Percentiles rank a stretch among this genome's conserved stretches.
phyloP scores from a whole-genome alignment of 1,140 invertebrate genomes.

The Chlorops oryzae region DNA sequence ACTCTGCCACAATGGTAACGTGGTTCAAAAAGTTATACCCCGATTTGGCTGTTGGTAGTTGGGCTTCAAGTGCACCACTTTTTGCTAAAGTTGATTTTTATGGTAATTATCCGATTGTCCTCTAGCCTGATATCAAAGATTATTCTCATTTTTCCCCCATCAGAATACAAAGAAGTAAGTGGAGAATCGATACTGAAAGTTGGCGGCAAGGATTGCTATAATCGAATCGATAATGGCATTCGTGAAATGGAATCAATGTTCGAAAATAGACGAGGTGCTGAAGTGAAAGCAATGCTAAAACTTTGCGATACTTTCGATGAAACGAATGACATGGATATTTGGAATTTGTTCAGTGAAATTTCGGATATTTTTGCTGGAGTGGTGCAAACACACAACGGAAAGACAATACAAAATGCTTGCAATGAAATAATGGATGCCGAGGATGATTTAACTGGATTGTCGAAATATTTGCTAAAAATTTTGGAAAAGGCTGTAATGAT shows the following conservation, averaged over 20 bases:
- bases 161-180: slow-evolving; percentile 34
- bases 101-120: slow-evolving; percentile 1
- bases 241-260: slow-evolving; percentile 48
- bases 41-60: slow-evolving; percentile 58
- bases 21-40: slow-evolving; percentile 76
- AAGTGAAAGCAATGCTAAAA: slow-evolving; percentile 41
- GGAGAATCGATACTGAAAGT: slow-evolving; percentile 23
- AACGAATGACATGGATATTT: slow-evolving; percentile 37
- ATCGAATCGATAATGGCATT: slow-evolving; percentile 52
- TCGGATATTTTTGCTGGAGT: slow-evolving; percentile 35
- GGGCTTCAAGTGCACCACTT: slow-evolving; percentile 68
- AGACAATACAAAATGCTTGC: slow-evolving; percentile 39
- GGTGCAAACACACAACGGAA: too few relatives aligned
- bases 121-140: not conserved
- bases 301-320: slow-evolving; percentile 41
- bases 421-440: slow-evolving; percentile 28
- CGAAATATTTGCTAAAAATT: slow-evolving; percentile 30
- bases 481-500: slow-evolving; percentile 20
- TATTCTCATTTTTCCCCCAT: not conserved
- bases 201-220: slow-evolving; percentile 50
- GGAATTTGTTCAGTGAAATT: slow-evolving; percentile 35
- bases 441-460: slow-evolving; percentile 31
- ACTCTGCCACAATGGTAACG: slow-evolving; percentile 70
- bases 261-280: slow-evolving; percentile 24
- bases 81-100: slow-evolving; percentile 62